Evolutionary conservation across 2,113 vertebrate species (phyloP), one percentile per base, ranked within the genome.

Genomic region (Trogon surrucura): DNA sequence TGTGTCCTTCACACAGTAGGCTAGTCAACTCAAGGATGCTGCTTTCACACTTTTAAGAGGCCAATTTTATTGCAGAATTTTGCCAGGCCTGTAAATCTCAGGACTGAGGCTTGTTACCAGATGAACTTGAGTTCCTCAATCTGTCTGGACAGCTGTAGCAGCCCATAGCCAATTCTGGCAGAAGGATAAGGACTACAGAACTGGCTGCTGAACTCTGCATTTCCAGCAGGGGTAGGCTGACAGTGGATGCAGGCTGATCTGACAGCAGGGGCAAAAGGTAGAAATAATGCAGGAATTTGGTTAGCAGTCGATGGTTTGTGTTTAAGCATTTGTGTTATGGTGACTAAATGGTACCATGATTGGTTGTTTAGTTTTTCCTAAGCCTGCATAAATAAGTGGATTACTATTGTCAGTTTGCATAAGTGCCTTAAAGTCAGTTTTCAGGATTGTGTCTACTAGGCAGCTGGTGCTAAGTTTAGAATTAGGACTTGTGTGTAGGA

Each of bases 101-200:
- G 12, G 32, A 41, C 66, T 25, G 32, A 78, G 19, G 36, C 57
- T 73, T 61, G 16, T 75, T 69, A 60, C 34, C 32, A 75, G 50
- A 29, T 86, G 77, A 57, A 78, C 89, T 48, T 47, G 29, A 34
- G 51, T 70, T 65, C 36, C 51, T 87, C 87, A 74, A 73, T 81
- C 41, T 74, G 19, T 89, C 87, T 81, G 78, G 45, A 30, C 56
- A 73, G 54, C 10, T 25, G 54, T 36, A 69, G 32, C 32, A 86
- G 60, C 60, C 27, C 78, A 47, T 54, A 71, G 85, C 65, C 95
- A 79, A 79, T 87, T 91, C 27, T 85, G 78, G 38, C 22, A 6
- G 45, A 32, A 84, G 77, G 69, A 36, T 89, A 62, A 85, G 10
- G 22, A 69, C 38, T 51, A 26, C 3, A 60, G 47, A 58, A 36